Conservation (phyloP, 2,113 vertebrate genomes). For the Hepsetus odoe region DNA sequence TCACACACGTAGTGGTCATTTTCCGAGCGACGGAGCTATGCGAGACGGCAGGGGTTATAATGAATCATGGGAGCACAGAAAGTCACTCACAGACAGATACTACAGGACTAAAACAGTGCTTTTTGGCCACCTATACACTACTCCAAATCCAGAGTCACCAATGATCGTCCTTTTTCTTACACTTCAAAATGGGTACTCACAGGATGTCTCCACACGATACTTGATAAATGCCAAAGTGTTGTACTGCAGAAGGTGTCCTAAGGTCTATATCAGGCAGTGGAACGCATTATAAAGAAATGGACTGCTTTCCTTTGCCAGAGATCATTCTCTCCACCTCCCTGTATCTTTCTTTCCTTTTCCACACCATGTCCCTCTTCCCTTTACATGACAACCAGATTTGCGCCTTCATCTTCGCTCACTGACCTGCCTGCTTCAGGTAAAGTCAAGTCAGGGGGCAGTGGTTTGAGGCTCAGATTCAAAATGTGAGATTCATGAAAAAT, state of each 20-base stretch:
- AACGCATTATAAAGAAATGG: constrained; percentile 54
- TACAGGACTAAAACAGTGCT: constrained; percentile 56
- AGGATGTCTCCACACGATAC: constrained; percentile 29
- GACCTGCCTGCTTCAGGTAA: constrained; percentile 6
- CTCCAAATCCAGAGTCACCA: constrained; percentile 42
- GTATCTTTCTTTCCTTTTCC: not conserved
- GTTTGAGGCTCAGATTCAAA: constrained; percentile 35
- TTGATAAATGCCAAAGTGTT: constrained; percentile 16
- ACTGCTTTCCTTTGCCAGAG: constrained; percentile 39
- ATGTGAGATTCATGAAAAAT: constrained; percentile 28
- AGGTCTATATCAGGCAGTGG: constrained; percentile 58
- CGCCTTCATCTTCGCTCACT: constrained; percentile 54
- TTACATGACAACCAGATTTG: constrained; percentile 42
- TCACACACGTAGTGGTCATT: constrained; percentile 43
- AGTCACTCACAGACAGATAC: constrained; percentile 58
- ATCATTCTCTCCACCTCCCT: constrained; percentile 42
- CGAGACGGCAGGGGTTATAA: constrained; percentile 47
- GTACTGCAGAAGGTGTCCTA: constrained; percentile 31
- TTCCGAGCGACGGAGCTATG: constrained; percentile 39
- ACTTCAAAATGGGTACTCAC: constrained; percentile 33
- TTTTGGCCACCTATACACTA: constrained; percentile 42
- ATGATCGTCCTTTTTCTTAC: constrained; percentile 34
- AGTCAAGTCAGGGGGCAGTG: constrained; percentile 19
- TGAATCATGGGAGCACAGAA: constrained; percentile 54
- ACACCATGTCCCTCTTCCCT: constrained; percentile 12